Percentiles rank a stretch among this genome's conserved stretches.
These are phyloP conservation scores for Tetropium fuscum DNA, from an alignment of 2,888 invertebrate genomes.

Conservation along the genomic window DNA sequence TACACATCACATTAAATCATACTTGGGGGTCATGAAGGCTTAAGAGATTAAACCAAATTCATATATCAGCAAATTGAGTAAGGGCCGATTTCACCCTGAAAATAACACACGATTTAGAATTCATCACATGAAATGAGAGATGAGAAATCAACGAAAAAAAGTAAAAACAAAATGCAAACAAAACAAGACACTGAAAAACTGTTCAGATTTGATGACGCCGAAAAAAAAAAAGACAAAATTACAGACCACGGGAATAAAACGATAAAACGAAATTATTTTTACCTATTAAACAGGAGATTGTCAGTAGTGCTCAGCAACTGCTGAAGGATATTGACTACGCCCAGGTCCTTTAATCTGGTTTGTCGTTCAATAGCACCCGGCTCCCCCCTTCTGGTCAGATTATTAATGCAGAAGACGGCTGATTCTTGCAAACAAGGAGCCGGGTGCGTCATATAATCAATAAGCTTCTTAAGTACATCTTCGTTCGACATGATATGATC, in stretches of 20 bases:
- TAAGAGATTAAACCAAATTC: constrained; percentile 42
- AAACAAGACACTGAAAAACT: too few species aligned
- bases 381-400: constrained; percentile 89
- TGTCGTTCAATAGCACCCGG: constrained; percentile 83
- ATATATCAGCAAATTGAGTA: constrained; percentile 80
- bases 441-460: constrained; percentile 87
- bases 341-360: constrained; percentile 83
- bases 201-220: too few species aligned
- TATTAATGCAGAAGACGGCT: constrained; percentile 89
- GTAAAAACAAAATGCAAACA: too few species aligned
- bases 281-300: constrained; percentile 79
- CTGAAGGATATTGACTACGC: constrained; percentile 84
- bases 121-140: too few species aligned
- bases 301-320: constrained; percentile 76
- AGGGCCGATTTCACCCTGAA: constrained; percentile 86
- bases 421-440: constrained; percentile 84
- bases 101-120: too few species aligned
- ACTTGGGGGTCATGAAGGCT: constrained; percentile 28
- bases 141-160: too few species aligned
- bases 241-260: too few species aligned
- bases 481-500: constrained; percentile 95
- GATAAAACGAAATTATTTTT: too few species aligned
- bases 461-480: constrained; percentile 88
- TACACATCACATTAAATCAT: constrained; percentile 58
- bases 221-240: too few species aligned